phyloP scores from a whole-genome alignment of 2,888 invertebrate species.

The Apamea crenata region DNA sequence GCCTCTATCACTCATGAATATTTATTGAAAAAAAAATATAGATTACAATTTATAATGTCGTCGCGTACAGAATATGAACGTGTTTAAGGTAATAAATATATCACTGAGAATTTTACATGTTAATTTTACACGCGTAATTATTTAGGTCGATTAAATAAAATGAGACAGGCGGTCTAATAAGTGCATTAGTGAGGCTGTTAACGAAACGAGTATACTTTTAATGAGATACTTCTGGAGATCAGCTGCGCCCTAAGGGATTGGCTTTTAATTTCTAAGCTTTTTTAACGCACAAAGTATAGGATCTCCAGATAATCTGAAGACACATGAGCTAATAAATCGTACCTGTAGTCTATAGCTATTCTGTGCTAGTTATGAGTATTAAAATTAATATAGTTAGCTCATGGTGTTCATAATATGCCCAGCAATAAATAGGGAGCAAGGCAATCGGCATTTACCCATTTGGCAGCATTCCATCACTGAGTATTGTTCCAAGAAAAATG shows the following conservation, averaged over 20 bases:
- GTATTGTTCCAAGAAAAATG: not conserved
- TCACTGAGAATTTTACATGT: conserved; percentile 80
- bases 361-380: not conserved
- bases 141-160: conserved; percentile 83
- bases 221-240: conserved; percentile 5
- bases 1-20: conserved; percentile 90
- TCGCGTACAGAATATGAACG: conserved; percentile 76
- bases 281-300: not conserved
- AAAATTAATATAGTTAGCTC: not conserved
- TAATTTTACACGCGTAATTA: conserved; percentile 82
- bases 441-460: not conserved
- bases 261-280: not conserved
- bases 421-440: not conserved
- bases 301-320: not conserved
- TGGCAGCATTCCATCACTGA: not conserved
- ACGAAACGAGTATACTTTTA: conserved; percentile 54
- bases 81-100: conserved; percentile 86
- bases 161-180: conserved; percentile 80
- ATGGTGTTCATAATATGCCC: not conserved
- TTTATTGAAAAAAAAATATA: conserved; percentile 85
- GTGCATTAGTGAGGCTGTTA: conserved; percentile 82
- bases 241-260: not conserved
- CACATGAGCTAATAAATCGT: not conserved
- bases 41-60: conserved; percentile 83
- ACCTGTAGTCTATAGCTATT: not conserved